Evolutionary conservation across 2,888 invertebrate species (phyloP), one percentile per base, ranked within the genome.

Genomic region (Dichetophora obliterata): DNA sequence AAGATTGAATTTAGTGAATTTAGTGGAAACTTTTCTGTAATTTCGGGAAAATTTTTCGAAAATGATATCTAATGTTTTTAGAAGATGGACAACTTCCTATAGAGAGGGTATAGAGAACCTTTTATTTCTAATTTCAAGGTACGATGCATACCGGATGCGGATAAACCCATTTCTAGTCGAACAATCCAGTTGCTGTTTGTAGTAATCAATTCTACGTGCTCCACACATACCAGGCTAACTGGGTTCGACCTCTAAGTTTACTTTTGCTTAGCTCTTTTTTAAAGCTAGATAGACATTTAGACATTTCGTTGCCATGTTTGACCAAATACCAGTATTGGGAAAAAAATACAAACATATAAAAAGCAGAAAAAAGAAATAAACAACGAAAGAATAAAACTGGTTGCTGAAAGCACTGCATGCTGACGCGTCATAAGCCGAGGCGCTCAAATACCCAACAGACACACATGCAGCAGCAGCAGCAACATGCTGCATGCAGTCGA

Each of bases 251-350:
- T 24, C 61, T 3, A 52, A 48, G 57, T 63, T 43, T 22, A 37
- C 16, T 9, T 37, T 31, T 5, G 22, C 34, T 59, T 54, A 63
- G 65, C 27, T 61, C n/a, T 11, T 66, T 16, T 19, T 48, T 19
- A 59, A 59, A 19, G 59, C 71, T 16, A 37, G 37, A 8, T 19
- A 34, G 70, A 52, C 59, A 71, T 71, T 59, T 71, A 59, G 71
- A 71, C 71, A 59, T 71, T 71, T 71, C 71, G 31, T 4, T 71
- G 57, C 68, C 61, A 27, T 61, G 61, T 27, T 52, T 52, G 52
- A 52, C 16, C 52, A 52, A 52, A 52, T 52, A 52, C n/a, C n/a
- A 14, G n/a, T n/a, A n/a, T n/a, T n/a, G 5, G 52, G 8, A 59
- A 59, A 59, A 61, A 61, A 24, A n/a, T 3, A 24, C 24, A 27